Conservation (phyloP, 2,797 vertebrate species). For the Melanitta fusca region DNA sequence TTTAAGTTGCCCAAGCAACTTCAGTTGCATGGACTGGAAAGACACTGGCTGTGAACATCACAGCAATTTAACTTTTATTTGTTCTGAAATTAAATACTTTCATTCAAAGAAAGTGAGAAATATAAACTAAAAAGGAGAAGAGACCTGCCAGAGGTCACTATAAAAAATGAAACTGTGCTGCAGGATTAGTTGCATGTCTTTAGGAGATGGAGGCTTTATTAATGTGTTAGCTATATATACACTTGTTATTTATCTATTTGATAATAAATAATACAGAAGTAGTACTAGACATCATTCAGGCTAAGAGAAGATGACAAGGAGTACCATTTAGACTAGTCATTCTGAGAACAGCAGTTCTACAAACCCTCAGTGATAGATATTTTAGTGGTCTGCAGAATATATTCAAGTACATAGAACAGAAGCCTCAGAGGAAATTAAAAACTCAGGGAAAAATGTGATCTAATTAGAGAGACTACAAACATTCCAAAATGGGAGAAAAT, state of each 20-base stretch:
- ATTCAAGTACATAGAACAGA: not conserved
- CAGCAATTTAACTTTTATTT: not conserved
- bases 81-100: not conserved
- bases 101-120: not conserved
- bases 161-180: not conserved
- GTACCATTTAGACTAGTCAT: not conserved
- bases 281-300: not conserved
- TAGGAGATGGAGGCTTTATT: not conserved
- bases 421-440: slow-evolving; percentile 42
- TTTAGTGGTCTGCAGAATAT: slow-evolving; percentile 52
- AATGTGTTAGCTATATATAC: not conserved
- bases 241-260: not conserved
- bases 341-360: slow-evolving; percentile 45
- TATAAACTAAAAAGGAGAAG: not conserved
- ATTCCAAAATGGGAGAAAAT: slow-evolving; percentile 24
- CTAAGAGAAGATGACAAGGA: not conserved
- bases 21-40: not conserved
- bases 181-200: not conserved
- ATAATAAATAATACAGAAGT: not conserved
- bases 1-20: not conserved
- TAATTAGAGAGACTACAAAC: slow-evolving; percentile 62
- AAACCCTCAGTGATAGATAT: not conserved
- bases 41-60: not conserved
- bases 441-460: slow-evolving; percentile 35
- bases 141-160: not conserved